Percentiles rank a stretch among this genome's conserved stretches.
phyloP scores from a whole-genome alignment of 2,113 vertebrate genomes.

The Noctilio leporinus region DNA sequence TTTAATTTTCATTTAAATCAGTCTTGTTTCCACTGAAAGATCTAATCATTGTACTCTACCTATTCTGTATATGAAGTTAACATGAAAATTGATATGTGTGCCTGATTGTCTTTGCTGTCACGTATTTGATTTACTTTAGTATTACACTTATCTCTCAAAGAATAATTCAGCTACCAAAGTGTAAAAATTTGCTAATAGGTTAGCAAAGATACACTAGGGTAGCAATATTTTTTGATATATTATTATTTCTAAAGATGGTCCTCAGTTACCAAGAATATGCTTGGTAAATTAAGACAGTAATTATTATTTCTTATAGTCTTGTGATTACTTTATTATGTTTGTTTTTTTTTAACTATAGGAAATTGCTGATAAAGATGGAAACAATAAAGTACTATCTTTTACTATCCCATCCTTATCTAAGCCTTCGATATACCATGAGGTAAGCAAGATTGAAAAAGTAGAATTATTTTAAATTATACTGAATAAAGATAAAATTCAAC shows the following conservation, averaged over 20 bases:
- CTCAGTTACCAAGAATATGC: background rate
- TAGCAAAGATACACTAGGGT: background rate
- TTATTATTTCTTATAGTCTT: background rate
- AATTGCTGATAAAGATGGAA: conserved; percentile 98
- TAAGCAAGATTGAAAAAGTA: conserved; percentile 74
- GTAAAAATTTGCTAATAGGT: background rate
- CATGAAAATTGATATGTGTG: background rate
- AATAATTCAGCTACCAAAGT: background rate
- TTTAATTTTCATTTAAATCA: conserved; percentile 14
- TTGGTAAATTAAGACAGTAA: conserved; percentile 36
- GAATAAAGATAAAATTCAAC: conserved; percentile 39
- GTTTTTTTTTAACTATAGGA: conserved; percentile 82
- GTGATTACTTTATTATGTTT: conserved; percentile 44
- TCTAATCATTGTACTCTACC: background rate
- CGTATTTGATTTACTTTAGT: background rate
- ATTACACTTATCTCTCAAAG: background rate
- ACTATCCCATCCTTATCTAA: conserved; percentile 97
- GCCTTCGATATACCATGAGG: conserved; percentile 98
- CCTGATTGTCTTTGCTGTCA: background rate
- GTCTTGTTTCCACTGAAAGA: background rate
- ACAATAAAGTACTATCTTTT: conserved; percentile 96
- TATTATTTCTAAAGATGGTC: conserved; percentile 2
- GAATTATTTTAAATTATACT: conserved; percentile 46
- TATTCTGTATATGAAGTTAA: background rate
- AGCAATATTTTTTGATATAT: background rate